These are phyloP conservation scores for Microctonus aethiopoides DNA, from an alignment of 2,888 invertebrate genomes.

Conservation along the genomic window DNA sequence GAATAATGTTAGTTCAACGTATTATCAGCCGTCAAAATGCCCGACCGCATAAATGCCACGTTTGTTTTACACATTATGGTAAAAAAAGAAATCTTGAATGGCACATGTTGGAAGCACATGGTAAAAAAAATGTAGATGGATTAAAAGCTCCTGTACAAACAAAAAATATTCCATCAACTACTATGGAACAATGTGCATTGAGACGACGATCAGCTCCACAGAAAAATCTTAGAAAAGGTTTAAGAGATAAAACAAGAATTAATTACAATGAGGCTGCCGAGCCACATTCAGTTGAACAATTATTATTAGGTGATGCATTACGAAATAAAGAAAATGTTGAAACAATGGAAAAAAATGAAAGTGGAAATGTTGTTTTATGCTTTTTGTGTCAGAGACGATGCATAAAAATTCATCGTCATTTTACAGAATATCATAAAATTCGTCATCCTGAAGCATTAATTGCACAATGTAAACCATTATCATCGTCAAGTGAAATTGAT, in stretches of 20 bases:
- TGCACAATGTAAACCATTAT: slow-evolving; percentile 23
- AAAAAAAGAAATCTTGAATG: not conserved
- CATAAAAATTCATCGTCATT: slow-evolving; percentile 53
- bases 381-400: slow-evolving; percentile 51
- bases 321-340: not conserved
- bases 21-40: not conserved
- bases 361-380: slow-evolving; percentile 42
- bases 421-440: slow-evolving; percentile 60
- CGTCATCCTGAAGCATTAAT: slow-evolving; percentile 43
- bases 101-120: not conserved
- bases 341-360: not conserved
- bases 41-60: not conserved
- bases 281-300: not conserved
- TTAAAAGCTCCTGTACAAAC: not conserved
- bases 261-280: not conserved
- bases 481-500: not conserved
- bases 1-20: not conserved
- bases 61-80: not conserved
- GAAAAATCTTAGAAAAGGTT: not conserved
- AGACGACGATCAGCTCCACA: not conserved
- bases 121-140: not conserved
- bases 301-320: not conserved
- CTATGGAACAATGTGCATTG: too few species aligned
- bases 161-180: not conserved
- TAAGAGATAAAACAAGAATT: not conserved